Conservation (phyloP, 2,888 invertebrate genomes). For the Vesta saturnalis region DNA sequence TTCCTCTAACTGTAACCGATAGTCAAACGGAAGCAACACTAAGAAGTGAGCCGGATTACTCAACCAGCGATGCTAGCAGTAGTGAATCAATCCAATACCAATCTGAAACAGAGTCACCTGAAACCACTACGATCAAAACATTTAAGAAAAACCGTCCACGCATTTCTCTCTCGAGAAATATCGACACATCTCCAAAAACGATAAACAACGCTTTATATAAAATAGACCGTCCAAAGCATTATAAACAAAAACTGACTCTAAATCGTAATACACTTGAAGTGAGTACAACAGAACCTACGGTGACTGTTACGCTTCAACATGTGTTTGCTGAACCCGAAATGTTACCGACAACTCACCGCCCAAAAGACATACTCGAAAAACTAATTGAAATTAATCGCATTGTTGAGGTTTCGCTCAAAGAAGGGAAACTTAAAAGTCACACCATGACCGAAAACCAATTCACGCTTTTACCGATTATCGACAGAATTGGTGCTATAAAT, state of each 20-base stretch:
- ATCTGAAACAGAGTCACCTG: too few species aligned
- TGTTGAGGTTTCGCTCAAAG: constrained; percentile 74
- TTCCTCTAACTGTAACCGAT: too few species aligned
- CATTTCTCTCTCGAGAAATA: neutral
- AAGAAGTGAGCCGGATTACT: too few species aligned
- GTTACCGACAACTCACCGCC: constrained; percentile 53
- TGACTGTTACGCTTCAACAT: neutral
- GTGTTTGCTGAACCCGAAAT: constrained; percentile 48
- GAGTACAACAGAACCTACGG: neutral
- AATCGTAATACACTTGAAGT: neutral
- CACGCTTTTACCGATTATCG: constrained; percentile 70
- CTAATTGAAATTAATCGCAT: constrained; percentile 76
- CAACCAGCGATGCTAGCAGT: neutral
- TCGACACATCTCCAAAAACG: neutral
- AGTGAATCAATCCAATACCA: neutral
- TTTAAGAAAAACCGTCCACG: neutral
- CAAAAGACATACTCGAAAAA: constrained; percentile 65
- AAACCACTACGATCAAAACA: neutral
- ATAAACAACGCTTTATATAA: neutral
- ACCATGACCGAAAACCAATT: constrained; percentile 65
- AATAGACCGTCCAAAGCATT: neutral
- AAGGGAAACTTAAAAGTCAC: constrained; percentile 68
- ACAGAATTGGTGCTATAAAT: constrained; percentile 77
- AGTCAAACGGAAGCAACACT: too few species aligned
- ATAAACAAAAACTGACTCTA: neutral